Evolutionary conservation across 1,140 invertebrate genomes (phyloP).

Genomic region (Eumaeus atala): DNA sequence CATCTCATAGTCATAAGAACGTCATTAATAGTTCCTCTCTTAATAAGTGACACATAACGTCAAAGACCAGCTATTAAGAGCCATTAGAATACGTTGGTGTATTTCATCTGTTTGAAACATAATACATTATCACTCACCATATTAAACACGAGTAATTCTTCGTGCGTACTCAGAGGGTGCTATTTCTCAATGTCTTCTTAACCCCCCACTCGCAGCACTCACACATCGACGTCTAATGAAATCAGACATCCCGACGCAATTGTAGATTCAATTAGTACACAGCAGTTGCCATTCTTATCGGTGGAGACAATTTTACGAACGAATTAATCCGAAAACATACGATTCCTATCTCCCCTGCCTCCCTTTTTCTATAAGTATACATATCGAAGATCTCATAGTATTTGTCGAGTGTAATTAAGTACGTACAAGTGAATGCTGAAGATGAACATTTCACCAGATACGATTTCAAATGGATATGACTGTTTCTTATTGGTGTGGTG

Average conservation of each 20-base stretch:
- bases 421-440: slow-evolving; percentile 24
- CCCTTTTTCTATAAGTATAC: slow-evolving; percentile 44
- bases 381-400: slow-evolving; percentile 51
- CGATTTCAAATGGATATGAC: slow-evolving; percentile 2
- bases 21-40: too few species aligned
- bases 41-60: too few species aligned
- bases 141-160: slow-evolving; percentile 28
- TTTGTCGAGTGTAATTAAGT: slow-evolving; percentile 65
- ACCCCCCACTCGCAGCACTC: slow-evolving; percentile 30
- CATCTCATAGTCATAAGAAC: too few species aligned
- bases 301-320: slow-evolving; percentile 71
- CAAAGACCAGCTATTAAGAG: too few species aligned
- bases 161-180: slow-evolving; percentile 22
- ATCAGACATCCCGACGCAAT: slow-evolving; percentile 68
- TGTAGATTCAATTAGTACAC: slow-evolving; percentile 71
- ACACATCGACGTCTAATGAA: slow-evolving; percentile 61
- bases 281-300: slow-evolving; percentile 70
- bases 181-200: slow-evolving; percentile 34
- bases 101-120: not conserved
- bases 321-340: slow-evolving; percentile 73
- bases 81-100: not conserved
- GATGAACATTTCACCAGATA: not conserved
- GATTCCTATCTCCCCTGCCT: slow-evolving; percentile 59
- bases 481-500: not conserved
- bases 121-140: slow-evolving; percentile 17